Percentiles rank a stretch among this genome's conserved stretches.
Conservation (phyloP, 2,113 vertebrate species). For the Glareola pratincola region DNA sequence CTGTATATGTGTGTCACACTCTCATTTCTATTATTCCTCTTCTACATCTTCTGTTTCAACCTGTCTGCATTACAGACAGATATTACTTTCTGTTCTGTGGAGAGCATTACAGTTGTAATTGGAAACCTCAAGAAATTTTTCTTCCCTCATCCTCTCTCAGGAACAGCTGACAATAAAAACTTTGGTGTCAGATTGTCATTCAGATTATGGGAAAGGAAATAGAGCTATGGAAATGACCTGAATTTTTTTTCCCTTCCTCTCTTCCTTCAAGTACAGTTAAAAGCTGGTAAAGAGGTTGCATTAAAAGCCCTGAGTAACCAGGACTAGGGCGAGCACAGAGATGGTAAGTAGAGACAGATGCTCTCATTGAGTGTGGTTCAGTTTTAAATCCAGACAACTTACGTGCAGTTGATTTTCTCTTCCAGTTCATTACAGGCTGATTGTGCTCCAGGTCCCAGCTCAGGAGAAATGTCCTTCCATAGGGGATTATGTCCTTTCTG, state of each 20-base stretch:
- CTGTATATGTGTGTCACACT: not conserved
- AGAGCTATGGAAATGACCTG: not conserved
- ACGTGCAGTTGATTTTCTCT: not conserved
- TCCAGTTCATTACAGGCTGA: not conserved
- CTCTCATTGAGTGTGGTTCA: not conserved
- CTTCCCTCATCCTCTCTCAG: not conserved
- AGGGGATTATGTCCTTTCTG: not conserved
- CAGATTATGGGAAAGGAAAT: not conserved
- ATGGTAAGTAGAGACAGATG: not conserved
- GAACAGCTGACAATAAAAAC: conserved; percentile 43
- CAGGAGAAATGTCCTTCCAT: not conserved
- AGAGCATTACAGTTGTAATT: conserved; percentile 65
- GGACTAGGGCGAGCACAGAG: not conserved
- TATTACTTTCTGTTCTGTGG: not conserved
- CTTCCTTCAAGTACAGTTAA: not conserved
- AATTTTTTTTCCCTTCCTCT: not conserved
- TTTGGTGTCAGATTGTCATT: conserved; percentile 29
- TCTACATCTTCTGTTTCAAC: conserved; percentile 47
- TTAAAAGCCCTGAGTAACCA: not conserved
- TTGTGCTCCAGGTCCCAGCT: not conserved
- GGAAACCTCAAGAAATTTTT: conserved; percentile 52
- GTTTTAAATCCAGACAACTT: not conserved
- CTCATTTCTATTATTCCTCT: conserved; percentile 19
- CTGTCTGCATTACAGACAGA: conserved; percentile 57
- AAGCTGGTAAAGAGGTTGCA: not conserved